phyloP scores from a whole-genome alignment of 2,888 invertebrate species.

The Zhuqinia jingwanae region DNA sequence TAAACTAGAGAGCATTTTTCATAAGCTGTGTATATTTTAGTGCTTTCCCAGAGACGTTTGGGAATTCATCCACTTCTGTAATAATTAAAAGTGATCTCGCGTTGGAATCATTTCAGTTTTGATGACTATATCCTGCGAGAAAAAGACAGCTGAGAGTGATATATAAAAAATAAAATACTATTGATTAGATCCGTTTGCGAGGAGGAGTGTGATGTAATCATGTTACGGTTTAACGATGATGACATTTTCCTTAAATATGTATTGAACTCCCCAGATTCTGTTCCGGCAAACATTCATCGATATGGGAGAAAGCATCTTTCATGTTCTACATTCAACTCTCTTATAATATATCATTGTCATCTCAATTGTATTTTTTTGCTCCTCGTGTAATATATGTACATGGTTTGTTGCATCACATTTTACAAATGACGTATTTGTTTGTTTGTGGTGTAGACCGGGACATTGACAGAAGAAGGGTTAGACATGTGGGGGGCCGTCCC shows the following conservation, averaged over 20 bases:
- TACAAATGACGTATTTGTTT: background rate
- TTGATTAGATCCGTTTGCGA: too few relatives aligned
- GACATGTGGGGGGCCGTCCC: slow-evolving; percentile 97
- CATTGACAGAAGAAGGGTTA: slow-evolving; percentile 96
- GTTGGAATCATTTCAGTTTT: background rate
- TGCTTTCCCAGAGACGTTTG: background rate
- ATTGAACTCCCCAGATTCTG: too few relatives aligned
- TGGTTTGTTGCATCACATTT: background rate
- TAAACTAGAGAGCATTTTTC: too few relatives aligned
- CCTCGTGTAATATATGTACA: background rate
- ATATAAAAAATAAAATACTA: too few relatives aligned
- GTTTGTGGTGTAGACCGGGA: slow-evolving; percentile 88
- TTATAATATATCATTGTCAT: slow-evolving; percentile 30
- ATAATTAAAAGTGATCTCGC: background rate
- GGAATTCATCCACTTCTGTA: background rate
- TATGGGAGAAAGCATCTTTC: background rate
- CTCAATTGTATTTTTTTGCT: background rate
- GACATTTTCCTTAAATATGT: too few relatives aligned
- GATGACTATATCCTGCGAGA: background rate
- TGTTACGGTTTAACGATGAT: too few relatives aligned
- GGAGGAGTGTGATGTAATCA: too few relatives aligned
- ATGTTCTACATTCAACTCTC: background rate
- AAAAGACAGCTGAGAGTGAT: too few relatives aligned
- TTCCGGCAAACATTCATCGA: background rate
- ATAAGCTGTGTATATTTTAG: background rate